Percentiles rank a stretch among this genome's conserved stretches.
phyloP scores from a whole-genome alignment of 2,888 invertebrate species.

The Chrysolina oricalcia region DNA sequence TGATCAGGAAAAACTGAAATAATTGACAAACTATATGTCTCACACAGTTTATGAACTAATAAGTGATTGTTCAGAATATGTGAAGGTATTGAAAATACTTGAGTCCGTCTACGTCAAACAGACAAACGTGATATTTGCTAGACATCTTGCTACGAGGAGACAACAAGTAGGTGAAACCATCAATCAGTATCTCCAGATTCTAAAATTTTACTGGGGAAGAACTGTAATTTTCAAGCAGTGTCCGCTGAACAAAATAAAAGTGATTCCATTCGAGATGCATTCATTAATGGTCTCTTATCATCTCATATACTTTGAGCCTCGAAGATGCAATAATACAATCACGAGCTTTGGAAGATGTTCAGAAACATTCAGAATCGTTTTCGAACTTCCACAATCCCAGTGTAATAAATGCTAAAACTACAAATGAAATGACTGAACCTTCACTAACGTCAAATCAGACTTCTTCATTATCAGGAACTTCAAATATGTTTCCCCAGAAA shows the following conservation, averaged over 20 bases:
- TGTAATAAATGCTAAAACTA: too few relatives aligned
- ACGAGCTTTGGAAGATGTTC: too few relatives aligned
- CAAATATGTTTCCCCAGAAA: too few relatives aligned
- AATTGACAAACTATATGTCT: too few relatives aligned
- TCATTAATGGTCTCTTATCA: background rate
- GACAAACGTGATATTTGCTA: background rate
- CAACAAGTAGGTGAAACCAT: background rate
- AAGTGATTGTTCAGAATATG: slow-evolving; percentile 2
- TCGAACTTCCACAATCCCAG: too few relatives aligned
- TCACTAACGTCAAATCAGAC: too few relatives aligned
- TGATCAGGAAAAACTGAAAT: too few relatives aligned
- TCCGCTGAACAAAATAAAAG: background rate
- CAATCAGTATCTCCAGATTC: slow-evolving; percentile 1
- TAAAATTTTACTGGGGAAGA: background rate
- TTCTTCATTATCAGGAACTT: too few relatives aligned
- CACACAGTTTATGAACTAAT: background rate
- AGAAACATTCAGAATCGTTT: too few relatives aligned
- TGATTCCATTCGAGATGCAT: background rate
- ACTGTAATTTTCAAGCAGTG: background rate
- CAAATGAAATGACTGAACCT: too few relatives aligned
- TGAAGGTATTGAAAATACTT: background rate
- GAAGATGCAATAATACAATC: too few relatives aligned
- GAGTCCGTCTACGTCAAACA: slow-evolving; percentile 4
- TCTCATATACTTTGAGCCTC: background rate
- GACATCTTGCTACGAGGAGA: background rate